Percentiles rank a stretch among this genome's conserved stretches.
These are phyloP conservation scores for Drosophila tani DNA, from an alignment of 1,140 invertebrate genomes.

Conservation along the genomic window DNA sequence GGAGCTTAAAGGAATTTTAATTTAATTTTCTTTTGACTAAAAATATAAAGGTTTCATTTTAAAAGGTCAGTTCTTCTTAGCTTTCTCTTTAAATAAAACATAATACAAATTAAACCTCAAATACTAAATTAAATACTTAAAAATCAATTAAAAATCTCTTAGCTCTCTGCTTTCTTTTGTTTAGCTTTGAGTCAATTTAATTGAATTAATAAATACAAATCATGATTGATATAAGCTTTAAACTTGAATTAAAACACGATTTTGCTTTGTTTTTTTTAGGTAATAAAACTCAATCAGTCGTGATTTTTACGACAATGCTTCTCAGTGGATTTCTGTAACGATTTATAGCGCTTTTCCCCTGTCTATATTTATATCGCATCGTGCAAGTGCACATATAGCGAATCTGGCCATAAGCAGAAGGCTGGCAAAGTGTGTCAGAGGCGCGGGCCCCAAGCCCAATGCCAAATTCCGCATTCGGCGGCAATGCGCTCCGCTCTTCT, in stretches of 20 bases:
- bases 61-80: too few species aligned
- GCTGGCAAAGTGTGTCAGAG: slow-evolving; percentile 56
- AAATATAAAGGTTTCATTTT: not conserved
- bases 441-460: slow-evolving; percentile 47
- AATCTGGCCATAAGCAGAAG: slow-evolving; percentile 45
- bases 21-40: not conserved
- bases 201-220: not conserved
- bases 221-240: not conserved
- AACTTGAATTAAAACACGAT: not conserved
- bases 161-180: not conserved
- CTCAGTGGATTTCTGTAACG: not conserved
- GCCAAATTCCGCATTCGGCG: slow-evolving; percentile 74
- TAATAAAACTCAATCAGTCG: slow-evolving; percentile 9
- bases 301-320: not conserved
- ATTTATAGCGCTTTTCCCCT: slow-evolving; percentile 7
- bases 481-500: slow-evolving; percentile 39
- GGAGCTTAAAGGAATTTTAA: not conserved
- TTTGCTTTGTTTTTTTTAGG: not conserved
- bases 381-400: slow-evolving; percentile 29
- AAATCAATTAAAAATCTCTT: not conserved
- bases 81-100: too few species aligned
- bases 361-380: slow-evolving; percentile 20
- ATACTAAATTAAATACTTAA: too few species aligned
- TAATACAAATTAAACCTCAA: too few species aligned
- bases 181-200: not conserved